A percentile compares a stretch with the other conserved stretches of the same genome.
phyloP scores from a whole-genome alignment of 2,888 invertebrate species.

The Cryptocephalus moraei region DNA sequence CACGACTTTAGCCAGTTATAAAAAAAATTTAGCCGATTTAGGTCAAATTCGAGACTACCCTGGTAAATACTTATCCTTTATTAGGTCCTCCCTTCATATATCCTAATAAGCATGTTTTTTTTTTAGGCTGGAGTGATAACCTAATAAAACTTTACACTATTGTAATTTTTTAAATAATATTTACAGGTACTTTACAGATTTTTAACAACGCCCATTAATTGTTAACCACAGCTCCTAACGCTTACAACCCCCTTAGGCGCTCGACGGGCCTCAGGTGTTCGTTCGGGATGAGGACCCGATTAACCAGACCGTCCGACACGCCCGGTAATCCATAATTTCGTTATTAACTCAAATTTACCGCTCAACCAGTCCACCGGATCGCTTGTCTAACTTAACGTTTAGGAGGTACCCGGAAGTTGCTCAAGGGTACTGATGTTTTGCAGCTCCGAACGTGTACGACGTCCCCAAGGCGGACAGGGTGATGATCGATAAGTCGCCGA shows the following conservation, averaged over 20 bases:
- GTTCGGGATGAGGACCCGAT: constrained; percentile 48
- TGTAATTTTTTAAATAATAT: too few species aligned
- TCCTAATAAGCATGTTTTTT: too few species aligned
- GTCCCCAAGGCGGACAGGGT: constrained; percentile 49
- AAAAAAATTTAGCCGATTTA: too few species aligned
- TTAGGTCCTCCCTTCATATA: too few species aligned
- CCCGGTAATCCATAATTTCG: constrained; percentile 37
- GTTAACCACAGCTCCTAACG: constrained; percentile 29
- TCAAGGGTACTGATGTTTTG: constrained; percentile 4
- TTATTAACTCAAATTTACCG: constrained; percentile 4
- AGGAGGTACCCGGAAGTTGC: constrained; percentile 35
- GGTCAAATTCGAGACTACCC: too few species aligned
- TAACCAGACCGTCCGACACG: constrained; percentile 32
- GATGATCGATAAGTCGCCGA: constrained; percentile 42
- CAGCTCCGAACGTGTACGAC: constrained; percentile 45
- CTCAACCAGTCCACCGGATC: too few species aligned
- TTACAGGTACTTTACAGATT: too few species aligned
- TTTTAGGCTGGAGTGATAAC: too few species aligned
- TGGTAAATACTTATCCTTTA: too few species aligned
- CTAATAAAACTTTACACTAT: too few species aligned
- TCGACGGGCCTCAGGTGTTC: constrained; percentile 33
- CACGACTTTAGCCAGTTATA: too few species aligned
- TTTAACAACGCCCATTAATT: too few species aligned
- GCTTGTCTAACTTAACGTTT: constrained; percentile 38
- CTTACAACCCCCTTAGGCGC: constrained; percentile 28